A percentile compares a stretch with the other conserved stretches of the same genome.
phyloP scores from a whole-genome alignment of 2,888 invertebrate genomes.

The Caenorhabditis sp. region DNA sequence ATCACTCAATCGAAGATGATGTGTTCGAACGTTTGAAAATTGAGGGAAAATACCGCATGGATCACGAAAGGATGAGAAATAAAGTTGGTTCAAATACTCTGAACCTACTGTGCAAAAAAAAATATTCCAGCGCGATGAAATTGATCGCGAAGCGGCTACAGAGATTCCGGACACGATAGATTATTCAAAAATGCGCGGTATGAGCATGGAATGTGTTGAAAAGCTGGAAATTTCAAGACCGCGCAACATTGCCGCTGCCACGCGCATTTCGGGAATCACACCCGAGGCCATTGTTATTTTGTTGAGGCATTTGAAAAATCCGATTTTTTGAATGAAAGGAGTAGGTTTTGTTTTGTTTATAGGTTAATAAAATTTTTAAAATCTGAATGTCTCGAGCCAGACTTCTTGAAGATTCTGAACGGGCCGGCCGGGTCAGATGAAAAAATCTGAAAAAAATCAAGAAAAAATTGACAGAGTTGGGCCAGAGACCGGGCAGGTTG shows the following conservation, averaged over 20 bases:
- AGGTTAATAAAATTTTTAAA: background rate
- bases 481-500: too few relatives aligned
- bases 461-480: too few relatives aligned
- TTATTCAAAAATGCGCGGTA: constrained; percentile 74
- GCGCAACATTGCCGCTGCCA: constrained; percentile 68
- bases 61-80: constrained; percentile 47
- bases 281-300: constrained; percentile 59
- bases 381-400: too few relatives aligned
- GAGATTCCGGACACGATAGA: constrained; percentile 59
- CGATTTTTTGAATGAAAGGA: background rate
- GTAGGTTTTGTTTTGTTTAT: constrained; percentile 4
- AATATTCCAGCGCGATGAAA: constrained; percentile 49
- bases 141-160: constrained; percentile 55
- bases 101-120: too few relatives aligned
- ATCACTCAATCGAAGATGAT: background rate
- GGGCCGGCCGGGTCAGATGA: too few relatives aligned
- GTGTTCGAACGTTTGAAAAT: constrained; percentile 39
- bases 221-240: constrained; percentile 65
- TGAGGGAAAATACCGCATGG: constrained; percentile 55
- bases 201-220: constrained; percentile 76
- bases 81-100: constrained; percentile 45
- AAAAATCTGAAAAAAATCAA: too few relatives aligned
- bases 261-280: constrained; percentile 62
- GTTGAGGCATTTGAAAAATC: constrained; percentile 47
- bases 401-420: too few relatives aligned